phyloP scores from a whole-genome alignment of 2,888 invertebrate species.

The Chydorus sphaericus region DNA sequence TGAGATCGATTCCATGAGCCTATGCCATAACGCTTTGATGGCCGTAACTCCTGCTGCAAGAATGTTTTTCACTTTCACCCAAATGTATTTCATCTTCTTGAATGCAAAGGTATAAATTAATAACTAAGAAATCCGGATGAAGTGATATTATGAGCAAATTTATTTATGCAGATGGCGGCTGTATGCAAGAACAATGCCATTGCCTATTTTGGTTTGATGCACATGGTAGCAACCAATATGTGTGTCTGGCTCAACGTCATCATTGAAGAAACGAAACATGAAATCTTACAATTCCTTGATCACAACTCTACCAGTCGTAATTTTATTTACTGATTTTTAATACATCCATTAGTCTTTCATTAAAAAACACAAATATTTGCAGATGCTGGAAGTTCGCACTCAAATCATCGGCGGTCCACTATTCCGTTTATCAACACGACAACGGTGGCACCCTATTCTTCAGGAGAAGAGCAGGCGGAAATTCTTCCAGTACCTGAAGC shows the following conservation, averaged over 20 bases:
- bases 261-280: constrained; percentile 34
- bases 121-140: neutral
- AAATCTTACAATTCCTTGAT: constrained; percentile 26
- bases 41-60: constrained; percentile 31
- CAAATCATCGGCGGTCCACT: neutral
- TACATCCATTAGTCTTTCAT: too few relatives aligned
- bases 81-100: constrained; percentile 38
- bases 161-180: constrained; percentile 1
- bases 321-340: neutral
- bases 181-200: constrained; percentile 10
- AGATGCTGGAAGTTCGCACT: neutral
- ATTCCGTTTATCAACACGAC: neutral
- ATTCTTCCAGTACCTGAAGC: constrained; percentile 7
- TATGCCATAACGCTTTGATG: constrained; percentile 29
- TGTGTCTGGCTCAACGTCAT: constrained; percentile 38
- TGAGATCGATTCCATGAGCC: constrained; percentile 29
- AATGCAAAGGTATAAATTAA: constrained; percentile 31
- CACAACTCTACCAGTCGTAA: constrained; percentile 16
- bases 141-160: neutral
- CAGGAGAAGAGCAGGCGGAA: too few relatives aligned
- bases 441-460: too few relatives aligned
- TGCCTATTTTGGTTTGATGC: constrained; percentile 40
- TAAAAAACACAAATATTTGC: too few relatives aligned
- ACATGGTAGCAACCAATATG: constrained; percentile 39
- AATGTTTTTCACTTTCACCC: constrained; percentile 34